A percentile compares a stretch with the other conserved stretches of the same genome.
Evolutionary conservation across 2,797 vertebrate species (phyloP).

Genomic region (Agapornis canus): DNA sequence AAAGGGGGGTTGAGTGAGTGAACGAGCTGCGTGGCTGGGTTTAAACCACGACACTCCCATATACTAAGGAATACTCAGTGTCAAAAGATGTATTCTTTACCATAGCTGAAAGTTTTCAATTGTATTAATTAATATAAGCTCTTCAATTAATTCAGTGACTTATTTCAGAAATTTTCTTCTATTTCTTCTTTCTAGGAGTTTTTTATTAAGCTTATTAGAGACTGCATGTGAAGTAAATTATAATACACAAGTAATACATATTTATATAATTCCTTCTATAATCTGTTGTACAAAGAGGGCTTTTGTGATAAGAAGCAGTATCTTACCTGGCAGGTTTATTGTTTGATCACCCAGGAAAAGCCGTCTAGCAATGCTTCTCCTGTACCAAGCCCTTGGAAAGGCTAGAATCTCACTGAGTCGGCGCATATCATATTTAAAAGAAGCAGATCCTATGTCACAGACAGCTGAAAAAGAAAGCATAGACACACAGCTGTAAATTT

Average conservation of each 20-base stretch:
- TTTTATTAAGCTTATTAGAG: not conserved
- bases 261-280: not conserved
- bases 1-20: no score
- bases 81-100: not conserved
- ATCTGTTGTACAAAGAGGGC: not conserved
- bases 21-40: no score
- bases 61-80: not conserved
- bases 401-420: constrained; percentile 97
- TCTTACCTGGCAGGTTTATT: constrained; percentile 92
- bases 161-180: not conserved
- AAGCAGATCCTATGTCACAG: constrained; percentile 98
- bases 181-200: not conserved
- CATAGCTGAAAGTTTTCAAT: not conserved
- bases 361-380: constrained; percentile 94
- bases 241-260: not conserved
- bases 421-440: constrained; percentile 98
- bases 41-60: no score
- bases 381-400: constrained; percentile 97
- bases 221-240: not conserved
- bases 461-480: constrained; percentile 82
- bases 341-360: constrained; percentile 98
- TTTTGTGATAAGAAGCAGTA: not conserved
- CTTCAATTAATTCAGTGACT: not conserved
- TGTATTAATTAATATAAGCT: not conserved
- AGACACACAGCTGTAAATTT: not conserved